Percentiles rank a stretch among this genome's conserved stretches.
Conservation (phyloP, 2,888 invertebrate genomes). For the Conomelus anceps region DNA sequence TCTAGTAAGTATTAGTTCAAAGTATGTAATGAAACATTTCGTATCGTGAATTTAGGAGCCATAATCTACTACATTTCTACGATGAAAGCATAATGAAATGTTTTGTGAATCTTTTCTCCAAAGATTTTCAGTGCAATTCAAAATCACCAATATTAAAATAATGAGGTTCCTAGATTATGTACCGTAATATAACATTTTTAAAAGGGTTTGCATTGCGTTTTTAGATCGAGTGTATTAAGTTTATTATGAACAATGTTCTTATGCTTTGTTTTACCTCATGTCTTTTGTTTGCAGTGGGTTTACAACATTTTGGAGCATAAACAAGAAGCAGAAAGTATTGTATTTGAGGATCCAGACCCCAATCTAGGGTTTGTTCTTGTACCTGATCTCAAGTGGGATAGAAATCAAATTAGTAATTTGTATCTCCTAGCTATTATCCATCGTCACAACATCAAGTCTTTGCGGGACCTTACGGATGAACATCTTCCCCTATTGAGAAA, state of each 20-base stretch:
- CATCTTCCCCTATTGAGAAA: slow-evolving; percentile 80
- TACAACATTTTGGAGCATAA: slow-evolving; percentile 92
- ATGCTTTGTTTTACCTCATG: slow-evolving; percentile 9
- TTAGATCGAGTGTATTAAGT: background rate
- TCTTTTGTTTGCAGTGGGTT: slow-evolving; percentile 76
- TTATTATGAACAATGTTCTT: background rate
- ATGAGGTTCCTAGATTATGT: too few relatives aligned
- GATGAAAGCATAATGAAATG: background rate
- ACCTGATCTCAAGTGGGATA: slow-evolving; percentile 97
- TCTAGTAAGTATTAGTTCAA: too few relatives aligned
- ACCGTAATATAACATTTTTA: too few relatives aligned
- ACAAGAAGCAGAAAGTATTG: slow-evolving; percentile 79
- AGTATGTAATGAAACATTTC: too few relatives aligned
- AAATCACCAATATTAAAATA: too few relatives aligned
- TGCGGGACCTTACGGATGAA: slow-evolving; percentile 70
- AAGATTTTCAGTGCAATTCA: too few relatives aligned
- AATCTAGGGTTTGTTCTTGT: slow-evolving; percentile 78
- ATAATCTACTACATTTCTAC: slow-evolving; percentile 20
- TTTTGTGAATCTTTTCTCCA: too few relatives aligned
- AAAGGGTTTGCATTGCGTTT: background rate
- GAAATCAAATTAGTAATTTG: slow-evolving; percentile 62
- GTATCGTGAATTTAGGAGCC: background rate
- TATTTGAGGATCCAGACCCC: slow-evolving; percentile 72
- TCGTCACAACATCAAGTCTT: slow-evolving; percentile 65
- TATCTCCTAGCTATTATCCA: slow-evolving; percentile 78